phyloP scores from a whole-genome alignment of 2,888 invertebrate species.

The Mythimna loreyi region DNA sequence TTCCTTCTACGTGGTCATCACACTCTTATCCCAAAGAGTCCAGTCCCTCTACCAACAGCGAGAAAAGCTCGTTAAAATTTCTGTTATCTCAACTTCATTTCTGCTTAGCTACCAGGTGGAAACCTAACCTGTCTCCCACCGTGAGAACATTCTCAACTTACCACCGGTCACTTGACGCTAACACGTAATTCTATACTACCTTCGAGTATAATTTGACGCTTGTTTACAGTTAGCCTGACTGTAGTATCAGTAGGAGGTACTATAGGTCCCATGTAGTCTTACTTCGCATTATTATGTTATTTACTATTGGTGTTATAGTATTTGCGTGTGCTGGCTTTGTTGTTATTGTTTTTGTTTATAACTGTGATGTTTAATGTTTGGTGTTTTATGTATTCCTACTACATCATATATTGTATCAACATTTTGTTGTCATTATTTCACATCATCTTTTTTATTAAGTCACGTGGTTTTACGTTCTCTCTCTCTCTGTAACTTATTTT shows the following conservation, averaged over 20 bases:
- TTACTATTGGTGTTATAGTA: slow-evolving; percentile 41
- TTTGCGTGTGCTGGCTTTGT: neutral
- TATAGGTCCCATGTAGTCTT: slow-evolving; percentile 3
- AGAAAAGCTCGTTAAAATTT: no score
- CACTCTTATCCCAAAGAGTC: no score
- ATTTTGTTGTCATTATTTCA: no score
- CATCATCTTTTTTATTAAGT: no score
- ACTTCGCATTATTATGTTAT: slow-evolving; percentile 20
- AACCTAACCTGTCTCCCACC: slow-evolving; percentile 28
- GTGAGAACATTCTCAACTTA: slow-evolving; percentile 55
- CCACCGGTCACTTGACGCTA: slow-evolving; percentile 48
- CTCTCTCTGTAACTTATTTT: no score
- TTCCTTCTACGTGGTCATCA: no score
- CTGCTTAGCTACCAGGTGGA: slow-evolving; percentile 8
- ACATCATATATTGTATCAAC: no score
- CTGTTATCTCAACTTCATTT: neutral
- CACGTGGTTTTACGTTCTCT: no score
- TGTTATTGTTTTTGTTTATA: slow-evolving; percentile 29
- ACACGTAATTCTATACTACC: slow-evolving; percentile 35
- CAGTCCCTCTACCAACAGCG: no score
- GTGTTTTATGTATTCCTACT: no score
- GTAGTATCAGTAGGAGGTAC: slow-evolving; percentile 1
- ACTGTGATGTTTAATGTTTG: neutral
- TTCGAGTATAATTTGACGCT: slow-evolving; percentile 37
- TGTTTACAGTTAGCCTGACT: slow-evolving; percentile 43